Evolutionary conservation across 2,888 invertebrate genomes (phyloP), one percentile per base, ranked within the genome.

Genomic region (Selenia dentaria): DNA sequence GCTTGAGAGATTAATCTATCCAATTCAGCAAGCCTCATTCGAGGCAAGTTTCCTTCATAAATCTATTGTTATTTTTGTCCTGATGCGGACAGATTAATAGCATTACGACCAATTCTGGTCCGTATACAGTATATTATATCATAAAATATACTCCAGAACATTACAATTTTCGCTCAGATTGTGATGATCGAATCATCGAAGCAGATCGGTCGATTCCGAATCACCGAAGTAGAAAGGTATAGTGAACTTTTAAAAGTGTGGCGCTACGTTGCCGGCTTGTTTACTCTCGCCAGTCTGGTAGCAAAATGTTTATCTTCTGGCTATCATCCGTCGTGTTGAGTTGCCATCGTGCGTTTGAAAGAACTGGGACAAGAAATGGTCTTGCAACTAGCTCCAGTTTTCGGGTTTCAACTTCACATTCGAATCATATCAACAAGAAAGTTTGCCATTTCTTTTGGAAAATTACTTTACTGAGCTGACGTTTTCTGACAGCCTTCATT

Each of bases 241-340:
- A 54, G 49, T 54, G 52, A 54, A 57, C 47, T 43, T 50, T 37
- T 38, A 35, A 43, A 50, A 54, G 47, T 37, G 40, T 53, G 49
- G 47, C 47, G 47, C 41, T 45, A 66, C 59, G 54, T 57, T 51
- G 51, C 44, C 40, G 22, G 6, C 22, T 16, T 81, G 81, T 83
- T 82, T 82, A 82, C 71, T 51, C 67, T 69, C 37, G 26, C 40
- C 35, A 41, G 56, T 59, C 67, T 67, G 67, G 69, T 72, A 69
- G 69, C 71, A 66, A 68, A 73, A 73, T 81, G 81, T 83, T 83
- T 83, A 82, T 67, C 73, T 72, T 77, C 79, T 80, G 79, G 76
- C 72, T 74, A 79, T 70, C 74, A 71, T 79, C 80, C 70, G 65
- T 76, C 74, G 70, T 69, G 56, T 54, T 48, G 46, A 46, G 52